These are phyloP conservation scores for Limanda limanda DNA, from an alignment of 2,113 vertebrate species.

Conservation along the genomic window DNA sequence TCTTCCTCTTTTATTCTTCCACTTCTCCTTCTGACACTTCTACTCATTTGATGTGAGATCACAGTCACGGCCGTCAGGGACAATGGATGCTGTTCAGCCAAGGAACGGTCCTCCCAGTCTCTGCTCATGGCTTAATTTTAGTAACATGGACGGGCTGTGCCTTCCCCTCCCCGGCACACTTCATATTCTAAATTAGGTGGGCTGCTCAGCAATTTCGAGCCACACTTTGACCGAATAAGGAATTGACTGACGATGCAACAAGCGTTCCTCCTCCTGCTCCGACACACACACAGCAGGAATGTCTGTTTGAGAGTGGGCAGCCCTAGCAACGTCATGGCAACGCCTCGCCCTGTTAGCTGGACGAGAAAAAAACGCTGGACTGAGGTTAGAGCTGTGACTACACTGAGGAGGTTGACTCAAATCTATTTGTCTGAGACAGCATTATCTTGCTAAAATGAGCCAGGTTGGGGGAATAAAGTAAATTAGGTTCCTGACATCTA, in stretches of 20 bases:
- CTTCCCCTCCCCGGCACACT: constrained; percentile 56
- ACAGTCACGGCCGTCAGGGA: constrained; percentile 25
- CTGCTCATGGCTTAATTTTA: constrained; percentile 73
- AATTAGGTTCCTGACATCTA: not conserved
- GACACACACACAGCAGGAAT: constrained; percentile 66
- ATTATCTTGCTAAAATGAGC: not conserved
- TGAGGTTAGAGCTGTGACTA: not conserved
- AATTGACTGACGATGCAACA: constrained; percentile 47
- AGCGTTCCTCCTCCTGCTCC: constrained; percentile 54
- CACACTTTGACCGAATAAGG: constrained; percentile 82
- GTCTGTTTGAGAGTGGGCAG: constrained; percentile 57
- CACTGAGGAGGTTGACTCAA: not conserved
- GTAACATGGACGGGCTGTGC: constrained; percentile 32
- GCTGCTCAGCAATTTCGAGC: constrained; percentile 70
- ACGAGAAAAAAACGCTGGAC: constrained; percentile 25
- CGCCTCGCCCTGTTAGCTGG: constrained; percentile 35
- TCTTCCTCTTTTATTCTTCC: not conserved
- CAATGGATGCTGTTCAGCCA: constrained; percentile 54
- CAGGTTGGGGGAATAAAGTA: not conserved
- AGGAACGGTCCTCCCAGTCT: constrained; percentile 46
- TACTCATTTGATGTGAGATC: constrained; percentile 13
- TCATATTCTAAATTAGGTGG: constrained; percentile 75
- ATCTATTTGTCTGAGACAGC: not conserved
- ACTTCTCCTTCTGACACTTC: not conserved
- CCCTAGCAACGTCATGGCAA: constrained; percentile 59